phyloP scores from a whole-genome alignment of 2,113 vertebrate genomes.

The Muntiacus reevesi region DNA sequence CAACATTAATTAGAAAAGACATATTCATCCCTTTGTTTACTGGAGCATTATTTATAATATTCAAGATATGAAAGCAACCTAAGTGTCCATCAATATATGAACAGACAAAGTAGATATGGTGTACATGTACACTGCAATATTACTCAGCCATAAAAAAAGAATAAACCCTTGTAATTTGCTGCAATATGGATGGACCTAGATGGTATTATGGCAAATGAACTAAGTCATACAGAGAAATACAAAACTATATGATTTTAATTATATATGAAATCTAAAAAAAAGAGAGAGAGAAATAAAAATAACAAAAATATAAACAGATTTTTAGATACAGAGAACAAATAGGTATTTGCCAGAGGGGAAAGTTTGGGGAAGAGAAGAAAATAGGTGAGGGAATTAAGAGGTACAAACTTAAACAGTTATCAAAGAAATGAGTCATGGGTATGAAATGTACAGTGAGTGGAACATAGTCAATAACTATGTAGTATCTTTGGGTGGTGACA shows the following conservation, averaged over 20 bases:
- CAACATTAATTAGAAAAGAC: not conserved
- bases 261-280: not conserved
- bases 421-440: not conserved
- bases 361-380: not conserved
- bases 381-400: not conserved
- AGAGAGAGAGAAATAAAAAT: not conserved
- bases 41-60: not conserved
- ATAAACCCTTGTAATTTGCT: not conserved
- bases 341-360: not conserved
- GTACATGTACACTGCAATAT: not conserved
- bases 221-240: not conserved
- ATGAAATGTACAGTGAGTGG: not conserved
- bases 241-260: not conserved
- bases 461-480: not conserved
- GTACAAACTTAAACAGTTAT: not conserved
- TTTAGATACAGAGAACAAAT: not conserved
- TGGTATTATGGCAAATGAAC: not conserved
- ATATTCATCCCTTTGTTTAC: not conserved
- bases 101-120: not conserved
- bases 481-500: not conserved
- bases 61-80: not conserved
- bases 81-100: not conserved
- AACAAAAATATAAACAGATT: not conserved
- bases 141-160: not conserved
- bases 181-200: not conserved